phyloP scores from a whole-genome alignment of 2,797 vertebrate genomes.

The Iguana delicatissima region DNA sequence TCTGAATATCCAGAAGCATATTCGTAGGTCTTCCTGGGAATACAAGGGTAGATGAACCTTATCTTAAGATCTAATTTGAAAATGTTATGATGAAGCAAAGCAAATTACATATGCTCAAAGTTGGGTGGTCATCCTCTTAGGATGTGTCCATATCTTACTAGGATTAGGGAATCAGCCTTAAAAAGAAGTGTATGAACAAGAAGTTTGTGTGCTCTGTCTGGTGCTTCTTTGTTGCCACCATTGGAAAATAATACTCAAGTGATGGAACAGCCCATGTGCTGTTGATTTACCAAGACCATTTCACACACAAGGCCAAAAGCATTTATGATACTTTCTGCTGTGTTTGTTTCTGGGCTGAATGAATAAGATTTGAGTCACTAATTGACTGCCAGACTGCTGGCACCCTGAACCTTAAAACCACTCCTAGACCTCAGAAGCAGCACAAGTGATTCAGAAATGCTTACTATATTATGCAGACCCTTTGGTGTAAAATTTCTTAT shows the following conservation, averaged over 20 bases:
- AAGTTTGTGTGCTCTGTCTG: neutral
- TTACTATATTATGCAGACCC: conserved; percentile 28
- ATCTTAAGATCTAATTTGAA: neutral
- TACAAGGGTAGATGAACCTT: neutral
- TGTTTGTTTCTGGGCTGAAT: conserved; percentile 18
- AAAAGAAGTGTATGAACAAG: conserved; percentile 3
- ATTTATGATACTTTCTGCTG: conserved; percentile 32
- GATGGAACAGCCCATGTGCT: neutral
- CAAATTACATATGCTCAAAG: neutral
- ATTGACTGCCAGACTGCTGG: neutral
- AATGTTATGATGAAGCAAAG: neutral
- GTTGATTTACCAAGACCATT: conserved; percentile 18
- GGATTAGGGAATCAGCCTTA: neutral
- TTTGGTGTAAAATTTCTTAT: conserved; percentile 29
- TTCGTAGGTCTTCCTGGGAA: neutral
- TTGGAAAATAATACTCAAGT: conserved; percentile 55
- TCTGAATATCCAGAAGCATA: neutral
- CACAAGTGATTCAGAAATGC: conserved; percentile 34
- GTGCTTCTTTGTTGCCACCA: neutral
- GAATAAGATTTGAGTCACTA: conserved; percentile 34
- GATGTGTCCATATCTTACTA: neutral
- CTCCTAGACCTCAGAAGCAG: conserved; percentile 14
- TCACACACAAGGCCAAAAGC: conserved; percentile 22
- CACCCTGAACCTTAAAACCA: conserved; percentile 25
- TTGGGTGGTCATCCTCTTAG: neutral